Conservation (phyloP, 2,113 vertebrate genomes). For the Corythoichthys haematopterus region DNA sequence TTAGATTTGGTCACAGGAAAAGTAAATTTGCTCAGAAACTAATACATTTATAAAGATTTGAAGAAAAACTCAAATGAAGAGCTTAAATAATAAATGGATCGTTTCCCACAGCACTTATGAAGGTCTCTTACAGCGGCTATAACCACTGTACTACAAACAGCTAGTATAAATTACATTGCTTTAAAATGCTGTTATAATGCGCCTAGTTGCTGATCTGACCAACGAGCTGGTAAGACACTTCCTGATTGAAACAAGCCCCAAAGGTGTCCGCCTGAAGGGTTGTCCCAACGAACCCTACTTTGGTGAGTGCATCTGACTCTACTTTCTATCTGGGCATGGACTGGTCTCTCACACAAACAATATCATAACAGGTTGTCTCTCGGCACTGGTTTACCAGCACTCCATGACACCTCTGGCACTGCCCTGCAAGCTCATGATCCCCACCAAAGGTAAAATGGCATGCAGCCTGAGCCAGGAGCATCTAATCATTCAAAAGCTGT, state of each 20-base stretch:
- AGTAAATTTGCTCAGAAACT: too few relatives aligned
- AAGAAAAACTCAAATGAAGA: too few relatives aligned
- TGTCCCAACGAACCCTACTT: slow-evolving; percentile 95
- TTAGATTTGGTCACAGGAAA: too few relatives aligned
- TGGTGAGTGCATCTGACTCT: slow-evolving; percentile 68
- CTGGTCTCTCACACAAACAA: background rate
- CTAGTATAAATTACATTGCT: background rate
- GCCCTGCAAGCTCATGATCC: slow-evolving; percentile 95
- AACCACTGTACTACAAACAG: background rate
- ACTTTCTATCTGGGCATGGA: background rate
- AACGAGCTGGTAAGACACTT: slow-evolving; percentile 95
- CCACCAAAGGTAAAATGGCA: slow-evolving; percentile 79
- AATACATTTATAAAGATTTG: too few relatives aligned
- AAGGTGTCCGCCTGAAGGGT: slow-evolving; percentile 95
- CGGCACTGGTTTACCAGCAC: slow-evolving; percentile 95
- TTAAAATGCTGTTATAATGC: background rate
- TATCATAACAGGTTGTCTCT: slow-evolving; percentile 81
- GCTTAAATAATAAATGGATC: too few relatives aligned
- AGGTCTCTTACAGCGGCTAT: too few relatives aligned
- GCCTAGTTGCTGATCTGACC: slow-evolving; percentile 77
- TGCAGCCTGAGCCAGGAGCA: background rate
- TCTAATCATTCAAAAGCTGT: background rate
- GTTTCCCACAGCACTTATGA: too few relatives aligned
- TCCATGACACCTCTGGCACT: slow-evolving; percentile 93
- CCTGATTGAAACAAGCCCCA: slow-evolving; percentile 91